Percentiles rank a stretch among this genome's conserved stretches.
These are phyloP conservation scores for Stegostoma tigrinum DNA, from an alignment of 2,113 vertebrate species.

Conservation along the genomic window DNA sequence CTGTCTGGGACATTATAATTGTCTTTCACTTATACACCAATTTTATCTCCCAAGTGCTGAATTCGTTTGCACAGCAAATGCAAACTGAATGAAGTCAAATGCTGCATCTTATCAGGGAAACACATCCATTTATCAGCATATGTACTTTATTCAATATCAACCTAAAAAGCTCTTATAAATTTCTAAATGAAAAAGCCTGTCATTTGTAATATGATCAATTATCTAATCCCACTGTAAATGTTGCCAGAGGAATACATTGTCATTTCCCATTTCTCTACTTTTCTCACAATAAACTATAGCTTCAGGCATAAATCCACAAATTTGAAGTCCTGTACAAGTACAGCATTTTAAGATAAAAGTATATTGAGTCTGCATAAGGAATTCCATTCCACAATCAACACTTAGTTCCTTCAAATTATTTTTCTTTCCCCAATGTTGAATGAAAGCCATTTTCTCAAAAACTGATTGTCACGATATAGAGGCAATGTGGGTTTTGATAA, in stretches of 20 bases:
- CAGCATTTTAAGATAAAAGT: background rate
- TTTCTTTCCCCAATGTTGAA: background rate
- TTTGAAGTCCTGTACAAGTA: background rate
- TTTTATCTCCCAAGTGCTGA: constrained; percentile 24
- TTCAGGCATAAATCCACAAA: background rate
- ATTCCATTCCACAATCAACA: background rate
- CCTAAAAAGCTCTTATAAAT: constrained; percentile 3
- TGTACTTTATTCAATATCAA: constrained; percentile 9
- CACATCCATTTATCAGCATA: constrained; percentile 12
- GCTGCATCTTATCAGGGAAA: background rate
- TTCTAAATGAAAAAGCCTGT: constrained; percentile 31
- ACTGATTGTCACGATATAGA: background rate
- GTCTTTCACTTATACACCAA: constrained; percentile 1
- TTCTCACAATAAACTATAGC: background rate
- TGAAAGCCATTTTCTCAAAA: background rate
- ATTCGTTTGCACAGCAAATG: constrained; percentile 32
- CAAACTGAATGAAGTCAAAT: constrained; percentile 22
- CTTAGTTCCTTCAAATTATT: background rate
- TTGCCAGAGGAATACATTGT: background rate
- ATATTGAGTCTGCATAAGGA: background rate
- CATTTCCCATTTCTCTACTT: background rate
- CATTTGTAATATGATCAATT: constrained; percentile 15
- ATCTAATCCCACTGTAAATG: constrained; percentile 23
- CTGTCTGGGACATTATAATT: background rate
- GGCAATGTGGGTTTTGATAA: background rate